A percentile compares a stretch with the other conserved stretches of the same genome.
These are phyloP conservation scores for Laticauda colubrina DNA, from an alignment of 2,113 vertebrate species.

Conservation along the genomic window DNA sequence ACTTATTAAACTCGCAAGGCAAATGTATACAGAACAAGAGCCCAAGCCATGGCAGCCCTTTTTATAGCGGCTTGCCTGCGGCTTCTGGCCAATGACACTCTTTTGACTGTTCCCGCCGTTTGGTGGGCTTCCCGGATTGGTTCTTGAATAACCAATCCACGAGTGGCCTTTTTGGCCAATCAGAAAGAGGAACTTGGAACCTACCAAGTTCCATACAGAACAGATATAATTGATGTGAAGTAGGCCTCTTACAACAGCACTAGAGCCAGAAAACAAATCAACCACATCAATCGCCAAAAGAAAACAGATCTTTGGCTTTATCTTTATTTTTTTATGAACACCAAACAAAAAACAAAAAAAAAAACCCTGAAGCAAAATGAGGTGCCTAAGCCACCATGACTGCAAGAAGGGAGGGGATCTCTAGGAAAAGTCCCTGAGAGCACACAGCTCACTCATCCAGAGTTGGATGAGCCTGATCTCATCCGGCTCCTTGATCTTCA, in stretches of 20 bases:
- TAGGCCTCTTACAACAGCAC: not conserved
- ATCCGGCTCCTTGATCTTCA: not conserved
- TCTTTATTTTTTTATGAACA: not conserved
- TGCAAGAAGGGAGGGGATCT: not conserved
- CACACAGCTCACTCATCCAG: not conserved
- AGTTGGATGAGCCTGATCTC: not conserved
- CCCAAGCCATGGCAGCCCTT: too few species aligned
- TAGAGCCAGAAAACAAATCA: not conserved
- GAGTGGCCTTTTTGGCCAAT: too few species aligned
- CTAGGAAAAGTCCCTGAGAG: not conserved
- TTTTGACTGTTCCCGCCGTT: too few species aligned
- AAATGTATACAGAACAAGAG: too few species aligned
- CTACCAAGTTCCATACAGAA: too few species aligned
- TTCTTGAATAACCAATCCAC: too few species aligned
- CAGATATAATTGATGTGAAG: not conserved
- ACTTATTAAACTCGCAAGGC: too few species aligned
- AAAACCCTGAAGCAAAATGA: not conserved
- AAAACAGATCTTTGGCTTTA: not conserved
- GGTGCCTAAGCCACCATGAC: not conserved
- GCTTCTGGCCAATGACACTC: too few species aligned
- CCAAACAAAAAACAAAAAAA: not conserved
- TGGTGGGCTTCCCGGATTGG: too few species aligned
- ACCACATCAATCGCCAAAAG: not conserved
- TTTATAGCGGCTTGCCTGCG: too few species aligned
- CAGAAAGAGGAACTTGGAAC: too few species aligned